Evolutionary conservation across 2,113 vertebrate genomes (phyloP).

Genomic region (Progne subis): DNA sequence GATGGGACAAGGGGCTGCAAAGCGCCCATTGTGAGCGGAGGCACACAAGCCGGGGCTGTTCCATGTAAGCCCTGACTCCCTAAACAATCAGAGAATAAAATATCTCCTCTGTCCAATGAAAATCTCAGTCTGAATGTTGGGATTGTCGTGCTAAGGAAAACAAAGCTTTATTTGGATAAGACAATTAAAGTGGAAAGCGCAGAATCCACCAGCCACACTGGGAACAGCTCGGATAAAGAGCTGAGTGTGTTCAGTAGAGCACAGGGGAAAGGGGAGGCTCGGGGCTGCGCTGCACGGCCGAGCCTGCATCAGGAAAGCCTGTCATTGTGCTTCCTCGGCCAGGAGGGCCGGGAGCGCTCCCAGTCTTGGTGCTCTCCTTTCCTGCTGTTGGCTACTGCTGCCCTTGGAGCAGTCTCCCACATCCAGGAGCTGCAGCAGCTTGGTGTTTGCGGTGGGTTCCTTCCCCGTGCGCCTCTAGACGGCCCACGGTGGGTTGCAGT

Average conservation of each 20-base stretch:
- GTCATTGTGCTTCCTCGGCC: not conserved
- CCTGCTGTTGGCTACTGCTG: not conserved
- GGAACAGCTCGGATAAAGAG: conserved; percentile 47
- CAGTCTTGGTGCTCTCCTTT: not conserved
- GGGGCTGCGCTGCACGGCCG: not conserved
- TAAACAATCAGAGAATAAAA: conserved; percentile 60
- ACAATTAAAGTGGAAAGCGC: conserved; percentile 54
- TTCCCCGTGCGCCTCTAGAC: fast-evolving
- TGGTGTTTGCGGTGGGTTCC: not conserved
- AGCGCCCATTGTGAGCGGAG: conserved; percentile 25
- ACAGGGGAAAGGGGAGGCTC: conserved; percentile 39
- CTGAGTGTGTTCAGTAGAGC: conserved; percentile 16
- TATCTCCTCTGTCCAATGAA: conserved; percentile 58
- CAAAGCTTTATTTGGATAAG: conserved; percentile 72
- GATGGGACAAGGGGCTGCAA: not conserved
- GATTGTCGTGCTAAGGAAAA: conserved; percentile 59
- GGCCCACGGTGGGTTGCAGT: fast-evolving
- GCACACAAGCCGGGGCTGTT: conserved; percentile 11
- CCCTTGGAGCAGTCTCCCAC: not conserved
- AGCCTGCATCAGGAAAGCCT: not conserved
- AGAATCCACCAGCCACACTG: conserved; percentile 54
- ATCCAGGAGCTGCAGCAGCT: fast-evolving
- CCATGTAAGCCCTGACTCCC: conserved; percentile 36
- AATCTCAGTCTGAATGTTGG: conserved; percentile 50
- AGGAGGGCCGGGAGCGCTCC: not conserved